phyloP scores from a whole-genome alignment of 2,888 invertebrate species.

The Fissipunctia ypsillon region DNA sequence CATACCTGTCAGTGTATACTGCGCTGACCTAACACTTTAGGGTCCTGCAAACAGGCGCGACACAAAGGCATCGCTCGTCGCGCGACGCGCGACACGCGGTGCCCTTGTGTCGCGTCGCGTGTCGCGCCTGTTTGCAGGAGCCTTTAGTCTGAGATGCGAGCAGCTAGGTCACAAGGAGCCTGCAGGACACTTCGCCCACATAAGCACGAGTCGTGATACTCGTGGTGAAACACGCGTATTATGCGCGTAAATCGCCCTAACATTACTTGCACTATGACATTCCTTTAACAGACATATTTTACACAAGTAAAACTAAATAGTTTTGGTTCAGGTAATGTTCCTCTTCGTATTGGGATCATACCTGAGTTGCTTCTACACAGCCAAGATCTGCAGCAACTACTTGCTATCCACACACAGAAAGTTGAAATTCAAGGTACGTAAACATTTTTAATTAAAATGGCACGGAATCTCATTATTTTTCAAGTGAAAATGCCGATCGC shows the following conservation, averaged over 20 bases:
- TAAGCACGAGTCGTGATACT: not conserved
- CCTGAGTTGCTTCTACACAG: conserved; percentile 80
- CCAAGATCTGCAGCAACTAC: conserved; percentile 82
- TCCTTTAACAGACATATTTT: not conserved
- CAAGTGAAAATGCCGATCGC: conserved; percentile 15
- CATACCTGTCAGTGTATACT: not conserved
- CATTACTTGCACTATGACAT: not conserved
- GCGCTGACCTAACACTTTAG: too few species aligned
- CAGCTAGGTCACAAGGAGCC: not conserved
- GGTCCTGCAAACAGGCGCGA: too few species aligned
- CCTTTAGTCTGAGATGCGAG: too few species aligned
- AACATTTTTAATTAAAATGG: conserved; percentile 36
- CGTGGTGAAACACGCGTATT: not conserved
- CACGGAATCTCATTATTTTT: conserved; percentile 15
- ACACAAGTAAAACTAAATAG: not conserved
- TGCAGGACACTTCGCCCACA: too few species aligned
- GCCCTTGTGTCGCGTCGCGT: too few species aligned
- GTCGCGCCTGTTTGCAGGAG: too few species aligned
- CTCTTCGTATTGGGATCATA: conserved; percentile 80
- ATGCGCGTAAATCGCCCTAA: not conserved
- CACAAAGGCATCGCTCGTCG: too few species aligned
- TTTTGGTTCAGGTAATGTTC: conserved; percentile 75
- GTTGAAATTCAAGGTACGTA: conserved; percentile 82
- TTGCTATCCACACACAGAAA: conserved; percentile 81
- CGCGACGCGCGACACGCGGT: too few species aligned